Evolutionary conservation across 1,140 invertebrate genomes (phyloP).

Genomic region (Drosophila takahashii): DNA sequence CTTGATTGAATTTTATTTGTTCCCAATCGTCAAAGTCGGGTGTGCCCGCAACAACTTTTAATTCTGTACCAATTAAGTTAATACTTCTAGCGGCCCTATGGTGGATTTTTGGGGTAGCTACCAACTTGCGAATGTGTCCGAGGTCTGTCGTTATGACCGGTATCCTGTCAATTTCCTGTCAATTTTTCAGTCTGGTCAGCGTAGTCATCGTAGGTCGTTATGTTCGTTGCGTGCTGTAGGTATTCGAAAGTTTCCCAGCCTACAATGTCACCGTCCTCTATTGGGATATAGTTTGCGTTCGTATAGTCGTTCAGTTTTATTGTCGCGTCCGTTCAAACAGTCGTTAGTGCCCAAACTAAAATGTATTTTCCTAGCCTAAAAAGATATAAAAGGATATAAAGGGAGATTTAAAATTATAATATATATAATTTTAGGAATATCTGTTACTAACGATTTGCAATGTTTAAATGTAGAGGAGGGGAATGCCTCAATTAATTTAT

Average conservation of each 20-base stretch:
- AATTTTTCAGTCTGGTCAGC: background rate
- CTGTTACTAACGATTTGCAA: background rate
- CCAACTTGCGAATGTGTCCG: constrained; percentile 8
- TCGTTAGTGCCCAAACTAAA: background rate
- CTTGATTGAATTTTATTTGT: too few species aligned
- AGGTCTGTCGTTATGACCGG: background rate
- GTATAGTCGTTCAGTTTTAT: constrained; percentile 2
- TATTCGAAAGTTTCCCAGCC: background rate
- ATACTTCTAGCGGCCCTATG: constrained; percentile 16
- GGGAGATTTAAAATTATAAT: too few species aligned
- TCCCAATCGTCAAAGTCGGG: too few species aligned
- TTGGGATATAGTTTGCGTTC: constrained; percentile 4
- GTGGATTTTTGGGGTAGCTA: constrained; percentile 1
- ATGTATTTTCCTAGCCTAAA: background rate
- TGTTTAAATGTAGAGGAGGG: background rate
- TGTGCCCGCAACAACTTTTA: constrained; percentile 1
- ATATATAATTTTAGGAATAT: background rate
- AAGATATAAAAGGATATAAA: background rate
- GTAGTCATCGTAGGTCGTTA: constrained; percentile 4
- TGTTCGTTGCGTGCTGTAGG: constrained; percentile 1
- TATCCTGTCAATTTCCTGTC: background rate
- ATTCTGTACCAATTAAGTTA: constrained; percentile 9
- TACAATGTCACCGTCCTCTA: background rate
- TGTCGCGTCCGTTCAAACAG: background rate
- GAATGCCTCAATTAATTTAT: background rate